These are phyloP conservation scores for Allobates femoralis DNA, from an alignment of 2,797 vertebrate genomes.

Conservation along the genomic window DNA sequence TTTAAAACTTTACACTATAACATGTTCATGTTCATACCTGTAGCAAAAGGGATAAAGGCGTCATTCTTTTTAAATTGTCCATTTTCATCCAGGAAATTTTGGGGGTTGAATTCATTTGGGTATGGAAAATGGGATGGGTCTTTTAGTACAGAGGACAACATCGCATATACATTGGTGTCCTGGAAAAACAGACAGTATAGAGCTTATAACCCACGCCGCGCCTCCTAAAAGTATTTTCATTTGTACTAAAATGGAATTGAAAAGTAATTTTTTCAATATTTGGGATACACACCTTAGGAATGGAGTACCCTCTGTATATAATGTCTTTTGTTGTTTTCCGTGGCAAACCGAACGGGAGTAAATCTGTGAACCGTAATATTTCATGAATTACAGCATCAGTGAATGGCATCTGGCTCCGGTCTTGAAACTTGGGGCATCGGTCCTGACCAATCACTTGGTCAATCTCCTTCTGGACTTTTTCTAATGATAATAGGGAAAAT, in stretches of 20 bases:
- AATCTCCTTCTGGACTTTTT: conserved; percentile 42
- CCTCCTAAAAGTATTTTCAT: not conserved
- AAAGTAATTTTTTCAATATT: not conserved
- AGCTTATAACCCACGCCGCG: not conserved
- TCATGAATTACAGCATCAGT: conserved; percentile 52
- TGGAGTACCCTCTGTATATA: conserved; percentile 16
- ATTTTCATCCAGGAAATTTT: conserved; percentile 55
- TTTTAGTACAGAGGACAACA: conserved; percentile 39
- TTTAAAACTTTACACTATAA: too few relatives aligned
- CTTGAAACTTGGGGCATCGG: conserved; percentile 26
- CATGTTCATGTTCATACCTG: conserved; percentile 31
- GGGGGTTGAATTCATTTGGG: conserved; percentile 57
- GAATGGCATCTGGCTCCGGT: conserved; percentile 41
- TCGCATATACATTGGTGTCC: conserved; percentile 39
- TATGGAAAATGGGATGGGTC: conserved; percentile 39
- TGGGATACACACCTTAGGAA: conserved; percentile 37
- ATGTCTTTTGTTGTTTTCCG: conserved; percentile 39
- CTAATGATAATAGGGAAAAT: not conserved
- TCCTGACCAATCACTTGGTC: conserved; percentile 37
- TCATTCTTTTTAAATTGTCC: conserved; percentile 44
- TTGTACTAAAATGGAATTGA: too few relatives aligned
- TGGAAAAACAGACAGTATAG: not conserved
- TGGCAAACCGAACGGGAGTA: conserved; percentile 36
- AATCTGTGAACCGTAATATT: conserved; percentile 27
- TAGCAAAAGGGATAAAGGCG: conserved; percentile 55